Evolutionary conservation across 2,888 invertebrate genomes (phyloP).

Genomic region (Thalpophila matura): DNA sequence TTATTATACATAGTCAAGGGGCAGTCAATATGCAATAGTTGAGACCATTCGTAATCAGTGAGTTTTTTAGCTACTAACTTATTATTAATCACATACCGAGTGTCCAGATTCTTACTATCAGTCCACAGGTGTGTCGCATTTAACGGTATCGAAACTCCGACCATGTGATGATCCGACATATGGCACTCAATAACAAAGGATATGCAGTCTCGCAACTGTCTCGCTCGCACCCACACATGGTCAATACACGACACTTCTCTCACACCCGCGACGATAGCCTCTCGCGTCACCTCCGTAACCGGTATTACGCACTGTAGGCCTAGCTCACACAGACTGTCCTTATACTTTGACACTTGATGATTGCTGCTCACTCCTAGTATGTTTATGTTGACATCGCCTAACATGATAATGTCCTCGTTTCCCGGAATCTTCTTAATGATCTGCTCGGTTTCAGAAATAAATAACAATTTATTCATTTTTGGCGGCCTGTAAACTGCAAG

Average conservation of each 20-base stretch:
- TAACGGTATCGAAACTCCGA: constrained; percentile 14
- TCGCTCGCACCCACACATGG: constrained; percentile 19
- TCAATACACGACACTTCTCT: constrained; percentile 24
- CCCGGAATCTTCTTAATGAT: constrained; percentile 8
- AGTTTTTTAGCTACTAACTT: constrained; percentile 12
- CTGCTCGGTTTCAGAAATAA: constrained; percentile 5
- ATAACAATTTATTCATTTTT: constrained; percentile 1
- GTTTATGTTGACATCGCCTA: constrained; percentile 21
- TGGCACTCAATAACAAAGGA: constrained; percentile 20
- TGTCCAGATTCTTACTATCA: not conserved
- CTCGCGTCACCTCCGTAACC: constrained; percentile 17
- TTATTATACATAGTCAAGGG: constrained; percentile 4
- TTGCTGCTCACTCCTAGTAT: not conserved
- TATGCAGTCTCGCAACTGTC: constrained; percentile 3
- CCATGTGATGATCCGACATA: constrained; percentile 23
- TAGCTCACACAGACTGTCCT: constrained; percentile 16
- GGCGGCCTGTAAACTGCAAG: not conserved
- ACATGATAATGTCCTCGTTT: constrained; percentile 2
- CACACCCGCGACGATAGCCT: constrained; percentile 28
- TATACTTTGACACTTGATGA: not conserved
- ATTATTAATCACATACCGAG: constrained; percentile 25
- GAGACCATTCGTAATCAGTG: constrained; percentile 17
- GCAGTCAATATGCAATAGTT: constrained; percentile 11
- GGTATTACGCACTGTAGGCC: constrained; percentile 23
- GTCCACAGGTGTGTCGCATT: not conserved